Evolutionary conservation across 2,888 invertebrate species (phyloP).

Genomic region (Idaea aversata): DNA sequence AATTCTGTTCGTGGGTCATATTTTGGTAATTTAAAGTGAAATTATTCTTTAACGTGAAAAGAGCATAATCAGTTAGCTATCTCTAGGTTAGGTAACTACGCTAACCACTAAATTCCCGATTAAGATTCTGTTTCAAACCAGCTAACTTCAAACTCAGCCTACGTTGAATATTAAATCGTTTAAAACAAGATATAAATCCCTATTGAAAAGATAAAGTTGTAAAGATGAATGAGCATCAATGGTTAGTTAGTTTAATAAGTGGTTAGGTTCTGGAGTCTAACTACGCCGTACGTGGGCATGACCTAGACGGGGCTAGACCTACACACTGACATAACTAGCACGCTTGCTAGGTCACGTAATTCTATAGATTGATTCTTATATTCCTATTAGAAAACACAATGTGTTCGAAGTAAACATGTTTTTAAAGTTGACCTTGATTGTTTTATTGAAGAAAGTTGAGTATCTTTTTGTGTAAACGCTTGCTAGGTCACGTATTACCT

Average conservation of each 20-base stretch:
- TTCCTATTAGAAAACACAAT: slow-evolving; percentile 10
- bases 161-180: slow-evolving; percentile 5
- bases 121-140: not conserved
- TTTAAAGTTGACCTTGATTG: too few species aligned
- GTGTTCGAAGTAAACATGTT: not conserved
- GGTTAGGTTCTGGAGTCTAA: slow-evolving; percentile 29
- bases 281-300: slow-evolving; percentile 40
- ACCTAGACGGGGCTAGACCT: slow-evolving; percentile 41
- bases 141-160: not conserved
- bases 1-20: too few species aligned
- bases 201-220: slow-evolving; percentile 30
- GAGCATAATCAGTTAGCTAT: too few species aligned
- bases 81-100: too few species aligned
- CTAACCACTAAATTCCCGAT: not conserved
- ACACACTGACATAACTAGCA: slow-evolving; percentile 30
- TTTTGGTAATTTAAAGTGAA: too few species aligned
- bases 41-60: too few species aligned
- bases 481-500: not conserved
- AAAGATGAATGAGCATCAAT: slow-evolving; percentile 29
- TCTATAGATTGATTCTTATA: slow-evolving; percentile 14
- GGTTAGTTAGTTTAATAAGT: slow-evolving; percentile 22
- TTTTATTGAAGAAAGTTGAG: too few species aligned
- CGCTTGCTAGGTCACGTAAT: slow-evolving; percentile 17
- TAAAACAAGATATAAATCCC: slow-evolving; percentile 19
- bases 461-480: not conserved